Base-by-base conservation (phyloP, 2,888 invertebrate genomes). In the Globia sparganii region DNA sequence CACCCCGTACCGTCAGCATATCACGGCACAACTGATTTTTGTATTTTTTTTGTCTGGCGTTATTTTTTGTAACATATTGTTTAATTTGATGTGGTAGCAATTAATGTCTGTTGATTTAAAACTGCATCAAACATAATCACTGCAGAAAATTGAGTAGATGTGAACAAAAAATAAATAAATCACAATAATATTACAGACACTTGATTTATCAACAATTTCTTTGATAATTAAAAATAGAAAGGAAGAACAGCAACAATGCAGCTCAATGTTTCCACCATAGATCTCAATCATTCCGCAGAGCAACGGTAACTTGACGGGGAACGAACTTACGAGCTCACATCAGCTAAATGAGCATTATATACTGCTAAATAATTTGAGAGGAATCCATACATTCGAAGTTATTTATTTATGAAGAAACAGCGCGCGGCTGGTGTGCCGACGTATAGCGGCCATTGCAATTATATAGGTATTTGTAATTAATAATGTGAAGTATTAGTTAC, bases 381-480 rank as follows among this genome's bases (percentile, higher is more conserved):
- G 87, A 88, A 87, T 87, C 76, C 77, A 80, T 68, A 88, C 77
- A 79, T 79, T 76, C 80, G 72, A 56, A 77, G 77, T 76, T 80
- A 80, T 76, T 76, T 80, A 80, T 76, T 86, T 86, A 83, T 83
- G 83, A 83, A 79, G 86, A 87, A 86, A 72, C 59, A 66, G 59
- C 75, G 77, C 80, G 72, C 87, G 70, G 77, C 80, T 77, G 77
- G 78, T 78, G 78, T 78, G 84, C 84, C 76, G 76, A 53, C 68
- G 73, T 69, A 61, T 88, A 88, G 89, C 90, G 88, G 86, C 88
- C 88, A 88, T 87, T 86, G 91, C 86, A 92, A 94, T 94, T 93
- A 93, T 88, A 91, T 90, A 91, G 91, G 88, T 91, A 93, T 92
- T 89, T 88, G 91, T 91, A 91, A 91, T 92, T 91, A 92, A 89